Percentiles rank a stretch among this genome's conserved stretches.
Conservation (phyloP, 1,140 invertebrate species). For the Zaprionus gabonicus region DNA sequence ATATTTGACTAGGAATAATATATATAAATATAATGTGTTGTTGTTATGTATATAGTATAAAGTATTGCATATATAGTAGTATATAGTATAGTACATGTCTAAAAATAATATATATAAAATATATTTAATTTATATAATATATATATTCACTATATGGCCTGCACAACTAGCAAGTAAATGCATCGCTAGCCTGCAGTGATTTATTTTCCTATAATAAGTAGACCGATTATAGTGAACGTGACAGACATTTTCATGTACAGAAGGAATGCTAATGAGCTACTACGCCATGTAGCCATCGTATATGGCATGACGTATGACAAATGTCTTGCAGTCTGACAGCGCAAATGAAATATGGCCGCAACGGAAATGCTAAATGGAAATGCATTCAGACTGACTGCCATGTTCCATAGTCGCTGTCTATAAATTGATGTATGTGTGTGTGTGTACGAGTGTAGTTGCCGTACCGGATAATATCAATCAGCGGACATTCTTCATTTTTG, state of each 20-base stretch:
- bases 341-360: slow-evolving; percentile 69
- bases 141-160: no score
- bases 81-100: no score
- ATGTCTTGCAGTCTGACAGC: slow-evolving; percentile 29
- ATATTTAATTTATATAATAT: no score
- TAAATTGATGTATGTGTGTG: background rate
- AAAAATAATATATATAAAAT: no score
- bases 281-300: background rate
- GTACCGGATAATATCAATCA: slow-evolving; percentile 79
- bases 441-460: slow-evolving; percentile 9
- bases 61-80: no score
- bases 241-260: background rate
- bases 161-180: background rate
- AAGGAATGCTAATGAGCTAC: slow-evolving; percentile 15
- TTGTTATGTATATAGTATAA: no score
- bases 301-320: slow-evolving; percentile 16
- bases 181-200: background rate
- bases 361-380: slow-evolving; percentile 71
- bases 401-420: background rate
- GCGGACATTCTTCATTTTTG: slow-evolving; percentile 79
- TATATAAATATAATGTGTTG: no score
- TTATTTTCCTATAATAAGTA: background rate
- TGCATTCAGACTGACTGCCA: slow-evolving; percentile 27
- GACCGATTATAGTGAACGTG: background rate
- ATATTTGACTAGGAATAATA: no score